These are phyloP conservation scores for Acleris sparsana DNA, from an alignment of 2,888 invertebrate species.

Conservation along the genomic window DNA sequence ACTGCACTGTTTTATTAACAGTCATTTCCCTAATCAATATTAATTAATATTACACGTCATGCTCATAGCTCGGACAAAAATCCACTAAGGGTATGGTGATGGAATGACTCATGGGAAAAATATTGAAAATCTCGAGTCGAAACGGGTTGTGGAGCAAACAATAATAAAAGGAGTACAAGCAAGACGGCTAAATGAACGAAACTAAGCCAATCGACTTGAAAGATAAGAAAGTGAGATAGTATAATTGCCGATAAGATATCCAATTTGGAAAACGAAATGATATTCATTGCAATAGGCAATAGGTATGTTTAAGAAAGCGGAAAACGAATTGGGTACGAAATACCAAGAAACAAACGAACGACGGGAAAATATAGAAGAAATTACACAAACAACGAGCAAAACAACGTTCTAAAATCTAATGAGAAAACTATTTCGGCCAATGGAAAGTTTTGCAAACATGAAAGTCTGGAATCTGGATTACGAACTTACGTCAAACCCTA, in stretches of 20 bases:
- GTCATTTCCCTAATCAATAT: conserved; percentile 37
- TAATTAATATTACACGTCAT: conserved; percentile 30
- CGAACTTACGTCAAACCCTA: conserved; percentile 25
- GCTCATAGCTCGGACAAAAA: conserved; percentile 5
- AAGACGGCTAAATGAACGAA: conserved; percentile 17
- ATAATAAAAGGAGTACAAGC: conserved; percentile 32
- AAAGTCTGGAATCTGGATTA: conserved; percentile 1
- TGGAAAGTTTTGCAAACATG: conserved; percentile 5
- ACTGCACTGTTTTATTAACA: conserved; percentile 51
- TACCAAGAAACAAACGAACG: no score
- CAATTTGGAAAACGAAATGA: conserved; percentile 66
- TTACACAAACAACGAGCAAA: no score
- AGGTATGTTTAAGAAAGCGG: background rate
- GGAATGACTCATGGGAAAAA: conserved; percentile 29
- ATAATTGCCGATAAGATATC: conserved; percentile 46
- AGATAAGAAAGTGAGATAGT: conserved; percentile 54
- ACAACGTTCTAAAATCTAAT: no score
- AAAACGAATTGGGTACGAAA: background rate
- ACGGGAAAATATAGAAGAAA: no score
- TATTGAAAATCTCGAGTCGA: background rate
- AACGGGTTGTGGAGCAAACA: conserved; percentile 31
- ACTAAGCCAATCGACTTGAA: conserved; percentile 10
- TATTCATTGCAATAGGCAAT: conserved; percentile 19
- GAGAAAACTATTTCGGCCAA: no score
- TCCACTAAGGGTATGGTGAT: conserved; percentile 12